Evolutionary conservation across 2,888 invertebrate species (phyloP), one percentile per base, ranked within the genome.

Genomic region (Lithophane semibrunnea): DNA sequence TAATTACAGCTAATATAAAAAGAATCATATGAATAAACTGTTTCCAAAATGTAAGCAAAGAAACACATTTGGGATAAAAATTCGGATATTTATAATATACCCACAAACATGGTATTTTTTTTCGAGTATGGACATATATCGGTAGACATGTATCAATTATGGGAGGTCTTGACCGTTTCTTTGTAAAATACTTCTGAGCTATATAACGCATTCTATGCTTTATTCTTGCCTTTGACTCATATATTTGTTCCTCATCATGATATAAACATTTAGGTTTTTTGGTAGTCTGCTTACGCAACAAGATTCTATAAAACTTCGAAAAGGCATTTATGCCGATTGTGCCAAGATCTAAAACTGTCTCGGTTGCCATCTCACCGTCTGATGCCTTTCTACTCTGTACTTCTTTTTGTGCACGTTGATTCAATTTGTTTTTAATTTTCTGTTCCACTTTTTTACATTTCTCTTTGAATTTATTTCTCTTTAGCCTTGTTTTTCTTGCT

Each of bases 1-100:
- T 8, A 66, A 79, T 42, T n/a, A 86, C 24, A 60, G 83, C 84
- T 47, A 72, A 42, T 56, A 64, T 5, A 73, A 74, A 86, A 66
- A 86, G 29, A 29, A 79, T 16, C 1, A 52, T 5, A 18, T 63
- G 68, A 44, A 49, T 13, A 42, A 83, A n/a, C 24, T 75, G 65
- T 75, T 47, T 79, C 67, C 84, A 84, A 52, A 29, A 8, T 49
- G 1, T 3, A 44, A 84, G 18, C 49, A 74, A 58, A 52, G 61
- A 69, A 37, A 83, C 13, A 75, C 47, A 86, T 68, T 5, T 67
- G 3, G 87, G 83, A 60, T 84, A 86, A 66, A 74, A 84, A 21
- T 3, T 1, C 37, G 86, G 86, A 5, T 56, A 83, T 0, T 9
- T 37, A 70, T 29, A 10, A 29, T 21, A 77, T 12, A 83, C 44